Evolutionary conservation across 2,113 vertebrate species (phyloP).

Genomic region (Bolborhynchus lineola): DNA sequence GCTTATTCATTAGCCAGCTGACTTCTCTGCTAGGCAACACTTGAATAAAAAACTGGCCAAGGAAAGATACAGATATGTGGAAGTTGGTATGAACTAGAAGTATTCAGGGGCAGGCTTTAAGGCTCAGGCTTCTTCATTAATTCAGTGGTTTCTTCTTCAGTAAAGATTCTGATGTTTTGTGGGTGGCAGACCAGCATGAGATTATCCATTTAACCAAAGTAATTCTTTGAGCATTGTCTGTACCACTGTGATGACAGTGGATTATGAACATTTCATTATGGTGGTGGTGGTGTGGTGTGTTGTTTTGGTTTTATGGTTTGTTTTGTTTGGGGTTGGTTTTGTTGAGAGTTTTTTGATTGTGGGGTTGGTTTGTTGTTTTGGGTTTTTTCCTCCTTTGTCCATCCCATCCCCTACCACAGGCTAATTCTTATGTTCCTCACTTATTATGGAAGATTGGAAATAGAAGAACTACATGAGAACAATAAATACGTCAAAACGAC

Average conservation of each 20-base stretch:
- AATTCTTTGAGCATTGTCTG: background rate
- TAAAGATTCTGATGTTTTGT: background rate
- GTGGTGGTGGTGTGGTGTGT: background rate
- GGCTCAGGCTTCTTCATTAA: background rate
- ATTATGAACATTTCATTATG: background rate
- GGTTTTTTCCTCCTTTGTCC: background rate
- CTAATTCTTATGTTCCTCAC: background rate
- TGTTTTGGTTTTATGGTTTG: background rate
- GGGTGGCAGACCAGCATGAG: background rate
- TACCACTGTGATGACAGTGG: background rate
- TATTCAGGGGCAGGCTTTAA: background rate
- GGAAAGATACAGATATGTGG: background rate
- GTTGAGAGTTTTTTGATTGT: rapidly evolving
- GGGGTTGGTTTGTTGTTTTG: background rate
- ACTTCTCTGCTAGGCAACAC: background rate
- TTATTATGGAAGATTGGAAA: background rate
- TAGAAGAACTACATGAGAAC: background rate
- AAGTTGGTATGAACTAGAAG: background rate
- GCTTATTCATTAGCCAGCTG: background rate
- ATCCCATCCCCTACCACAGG: rapidly evolving
- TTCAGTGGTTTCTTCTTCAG: background rate
- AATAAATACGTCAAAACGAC: background rate
- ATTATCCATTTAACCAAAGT: background rate
- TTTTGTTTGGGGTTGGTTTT: background rate
- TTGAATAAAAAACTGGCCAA: background rate